Evolutionary conservation across 2,113 vertebrate species (phyloP).

Genomic region (Pituophis catenifer): DNA sequence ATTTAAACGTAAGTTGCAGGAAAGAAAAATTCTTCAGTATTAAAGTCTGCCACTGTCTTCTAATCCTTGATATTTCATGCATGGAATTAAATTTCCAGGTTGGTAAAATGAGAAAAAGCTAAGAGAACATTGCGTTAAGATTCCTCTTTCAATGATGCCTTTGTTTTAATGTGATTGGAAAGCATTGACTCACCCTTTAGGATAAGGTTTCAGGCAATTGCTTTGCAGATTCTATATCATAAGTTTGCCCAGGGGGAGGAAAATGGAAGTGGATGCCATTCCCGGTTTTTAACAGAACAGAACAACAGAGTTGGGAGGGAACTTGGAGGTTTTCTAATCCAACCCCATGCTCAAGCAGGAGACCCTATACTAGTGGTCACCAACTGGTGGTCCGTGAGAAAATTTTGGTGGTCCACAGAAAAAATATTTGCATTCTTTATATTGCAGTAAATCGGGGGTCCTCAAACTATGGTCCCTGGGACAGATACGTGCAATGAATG

Average conservation of each 20-base stretch:
- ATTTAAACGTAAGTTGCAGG: background rate
- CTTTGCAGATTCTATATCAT: background rate
- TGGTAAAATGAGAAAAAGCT: constrained; percentile 34
- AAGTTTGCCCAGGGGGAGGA: background rate
- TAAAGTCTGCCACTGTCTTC: background rate
- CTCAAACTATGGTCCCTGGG: no score
- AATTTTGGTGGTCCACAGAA: no score
- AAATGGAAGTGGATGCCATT: background rate
- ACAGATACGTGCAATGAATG: no score
- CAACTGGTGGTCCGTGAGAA: no score
- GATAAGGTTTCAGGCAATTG: constrained; percentile 26
- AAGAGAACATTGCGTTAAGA: constrained; percentile 2
- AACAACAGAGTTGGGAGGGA: background rate
- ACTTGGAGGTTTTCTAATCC: background rate
- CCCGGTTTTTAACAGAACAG: background rate
- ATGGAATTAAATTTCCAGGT: constrained; percentile 31
- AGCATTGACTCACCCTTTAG: constrained; percentile 21
- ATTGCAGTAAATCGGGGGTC: no score
- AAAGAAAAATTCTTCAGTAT: background rate
- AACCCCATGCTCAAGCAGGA: background rate
- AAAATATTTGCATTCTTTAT: no score
- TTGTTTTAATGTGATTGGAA: constrained; percentile 23
- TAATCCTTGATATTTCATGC: constrained; percentile 23
- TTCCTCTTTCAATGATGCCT: constrained; percentile 35
- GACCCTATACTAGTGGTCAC: background rate